These are phyloP conservation scores for Eilema caniola DNA, from an alignment of 2,888 invertebrate species.

Conservation along the genomic window DNA sequence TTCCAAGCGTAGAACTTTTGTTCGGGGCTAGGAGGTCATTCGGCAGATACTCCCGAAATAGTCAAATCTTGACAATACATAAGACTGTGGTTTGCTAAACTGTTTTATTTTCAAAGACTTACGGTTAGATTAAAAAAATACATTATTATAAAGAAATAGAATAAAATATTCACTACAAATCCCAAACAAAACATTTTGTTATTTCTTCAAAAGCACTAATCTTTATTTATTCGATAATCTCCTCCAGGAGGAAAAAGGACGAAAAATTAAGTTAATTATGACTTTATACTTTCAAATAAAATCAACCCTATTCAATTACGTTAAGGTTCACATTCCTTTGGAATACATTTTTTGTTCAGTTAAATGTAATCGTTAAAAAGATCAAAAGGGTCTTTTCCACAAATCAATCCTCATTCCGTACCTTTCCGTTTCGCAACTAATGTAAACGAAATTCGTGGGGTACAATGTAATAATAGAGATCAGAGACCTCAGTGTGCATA, in stretches of 20 bases:
- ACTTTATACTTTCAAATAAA: conserved; percentile 10
- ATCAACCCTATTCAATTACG: background rate
- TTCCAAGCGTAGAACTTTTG: too few relatives aligned
- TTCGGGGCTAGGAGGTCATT: too few relatives aligned
- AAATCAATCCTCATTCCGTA: conserved; percentile 45
- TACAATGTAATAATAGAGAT: background rate
- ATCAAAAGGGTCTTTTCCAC: conserved; percentile 42
- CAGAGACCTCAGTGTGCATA: background rate
- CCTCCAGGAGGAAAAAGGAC: conserved; percentile 29
- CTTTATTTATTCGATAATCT: conserved; percentile 53
- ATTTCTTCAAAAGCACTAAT: background rate
- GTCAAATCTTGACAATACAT: too few relatives aligned
- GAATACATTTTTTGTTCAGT: conserved; percentile 28
- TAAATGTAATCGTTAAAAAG: conserved; percentile 39
- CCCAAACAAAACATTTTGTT: background rate
- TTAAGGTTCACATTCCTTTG: conserved; percentile 15
- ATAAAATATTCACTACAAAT: background rate
- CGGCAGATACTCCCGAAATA: too few relatives aligned
- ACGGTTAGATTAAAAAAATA: too few relatives aligned
- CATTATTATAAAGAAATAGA: background rate
- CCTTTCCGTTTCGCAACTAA: conserved; percentile 33
- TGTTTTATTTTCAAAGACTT: too few relatives aligned
- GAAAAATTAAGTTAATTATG: conserved; percentile 37
- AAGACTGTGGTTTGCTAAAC: too few relatives aligned
- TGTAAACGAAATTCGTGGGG: conserved; percentile 17